phyloP scores from a whole-genome alignment of 2,888 invertebrate genomes.

The Nymphalis urticae region DNA sequence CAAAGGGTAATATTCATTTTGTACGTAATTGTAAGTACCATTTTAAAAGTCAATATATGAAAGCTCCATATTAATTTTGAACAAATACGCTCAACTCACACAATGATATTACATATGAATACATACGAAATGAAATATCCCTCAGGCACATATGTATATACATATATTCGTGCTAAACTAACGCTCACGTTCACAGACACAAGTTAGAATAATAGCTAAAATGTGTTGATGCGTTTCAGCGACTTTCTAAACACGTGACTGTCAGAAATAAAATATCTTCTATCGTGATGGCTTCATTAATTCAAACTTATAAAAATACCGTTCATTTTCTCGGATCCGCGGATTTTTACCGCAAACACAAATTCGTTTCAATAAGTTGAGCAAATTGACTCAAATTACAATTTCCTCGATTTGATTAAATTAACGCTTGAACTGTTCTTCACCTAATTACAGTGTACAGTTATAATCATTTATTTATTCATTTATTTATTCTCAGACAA shows the following conservation, averaged over 20 bases:
- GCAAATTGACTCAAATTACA: constrained; percentile 40
- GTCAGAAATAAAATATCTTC: too few relatives aligned
- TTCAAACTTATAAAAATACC: not conserved
- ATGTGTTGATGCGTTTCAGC: too few relatives aligned
- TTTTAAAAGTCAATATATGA: constrained; percentile 3
- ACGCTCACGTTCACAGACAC: too few relatives aligned
- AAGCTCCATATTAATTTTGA: not conserved
- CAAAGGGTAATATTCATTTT: constrained; percentile 1
- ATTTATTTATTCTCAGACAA: too few relatives aligned
- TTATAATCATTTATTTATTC: too few relatives aligned
- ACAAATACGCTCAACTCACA: not conserved
- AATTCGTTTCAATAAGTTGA: constrained; percentile 38
- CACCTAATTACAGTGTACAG: constrained; percentile 9
- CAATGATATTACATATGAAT: not conserved
- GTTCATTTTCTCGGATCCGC: constrained; percentile 2
- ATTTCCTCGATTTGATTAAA: constrained; percentile 39
- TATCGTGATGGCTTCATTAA: too few relatives aligned
- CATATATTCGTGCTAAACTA: not conserved
- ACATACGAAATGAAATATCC: not conserved
- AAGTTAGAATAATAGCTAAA: too few relatives aligned
- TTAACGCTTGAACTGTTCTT: constrained; percentile 30
- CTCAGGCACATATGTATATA: too few relatives aligned
- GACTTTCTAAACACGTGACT: too few relatives aligned
- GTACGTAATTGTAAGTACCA: not conserved
- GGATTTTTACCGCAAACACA: constrained; percentile 32